Base-by-base conservation (phyloP, 2,113 vertebrate species). In the Nymphicus hollandicus region DNA sequence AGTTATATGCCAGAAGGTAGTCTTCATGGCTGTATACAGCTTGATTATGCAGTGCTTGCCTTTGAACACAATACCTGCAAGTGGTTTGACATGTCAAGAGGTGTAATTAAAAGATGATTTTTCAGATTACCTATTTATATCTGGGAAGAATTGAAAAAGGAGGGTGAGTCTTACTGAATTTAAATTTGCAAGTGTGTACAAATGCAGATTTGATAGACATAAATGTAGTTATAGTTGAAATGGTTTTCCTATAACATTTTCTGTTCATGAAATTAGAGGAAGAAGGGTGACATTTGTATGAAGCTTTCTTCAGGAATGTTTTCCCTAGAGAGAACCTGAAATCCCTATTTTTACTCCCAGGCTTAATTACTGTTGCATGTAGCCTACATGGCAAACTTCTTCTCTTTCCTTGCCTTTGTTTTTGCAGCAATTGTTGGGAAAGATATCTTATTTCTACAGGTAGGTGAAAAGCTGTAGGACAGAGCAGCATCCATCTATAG, bases 171-270 rank as follows among this genome's bases (percentile, higher is more conserved):
- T 91, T 88, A 87, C 33, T 84, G 82, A 92, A 95, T 97, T 96
- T 96, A 88, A 76, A 86, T 95, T 83, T 64, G 7, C 76, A 96
- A 96, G 43, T 93, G 20, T 88, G 66, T 69, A 73, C 69, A 88
- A 76, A 93, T 95, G 74, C 27, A 85, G 72, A 83, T 89, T 96
- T 96, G 84, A 78, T 66, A 91, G 61, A 95, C 96, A 64, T 93
- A 7, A 94, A 89, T 91, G 70, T 76, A 91, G 46, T 89, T 96
- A 89, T 95, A 96, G 97, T 97, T 97, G 94, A 95, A 95, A 93
- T 53, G 47, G 52, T 49, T 73, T 84, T 88, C 64, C 68, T 86
- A 3, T 85, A 91, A 53, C 53, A 37, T 96, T 96, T 95, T 97
- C 73, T 85, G 28, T 93, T 93, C 89, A 52, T 50, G 35, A 55